These are phyloP conservation scores for Mormyrops boulengeri DNA, from an alignment of 2,797 vertebrate species.

Conservation along the genomic window DNA sequence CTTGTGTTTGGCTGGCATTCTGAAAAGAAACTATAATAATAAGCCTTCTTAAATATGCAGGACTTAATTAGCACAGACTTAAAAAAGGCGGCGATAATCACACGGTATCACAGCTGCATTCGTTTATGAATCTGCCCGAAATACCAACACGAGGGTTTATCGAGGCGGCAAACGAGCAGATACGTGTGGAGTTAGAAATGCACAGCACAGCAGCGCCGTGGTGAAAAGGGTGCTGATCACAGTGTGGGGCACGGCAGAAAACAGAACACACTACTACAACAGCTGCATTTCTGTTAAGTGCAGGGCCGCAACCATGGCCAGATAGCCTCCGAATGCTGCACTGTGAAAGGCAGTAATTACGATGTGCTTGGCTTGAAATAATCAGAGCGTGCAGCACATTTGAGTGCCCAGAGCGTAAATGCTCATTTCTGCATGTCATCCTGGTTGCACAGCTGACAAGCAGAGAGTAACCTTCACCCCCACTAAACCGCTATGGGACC, in stretches of 20 bases:
- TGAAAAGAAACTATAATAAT: background rate
- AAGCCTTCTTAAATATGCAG: background rate
- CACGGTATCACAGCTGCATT: background rate
- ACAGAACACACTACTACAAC: background rate
- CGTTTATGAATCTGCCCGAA: background rate
- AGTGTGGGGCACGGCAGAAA: background rate
- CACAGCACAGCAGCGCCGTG: background rate
- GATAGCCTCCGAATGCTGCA: background rate
- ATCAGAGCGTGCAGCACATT: background rate
- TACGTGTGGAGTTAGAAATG: background rate
- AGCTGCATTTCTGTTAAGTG: background rate
- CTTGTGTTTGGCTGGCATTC: background rate
- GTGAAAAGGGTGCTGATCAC: background rate
- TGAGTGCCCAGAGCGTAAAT: background rate
- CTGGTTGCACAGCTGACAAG: background rate
- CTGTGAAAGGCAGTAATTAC: background rate
- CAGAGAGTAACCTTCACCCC: constrained; percentile 1
- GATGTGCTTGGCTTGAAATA: background rate
- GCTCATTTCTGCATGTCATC: constrained; percentile 10
- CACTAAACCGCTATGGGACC: background rate
- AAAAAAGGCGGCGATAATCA: background rate
- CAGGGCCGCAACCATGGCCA: background rate
- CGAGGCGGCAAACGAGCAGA: background rate
- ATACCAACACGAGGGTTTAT: background rate
- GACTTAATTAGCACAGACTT: background rate